Base-by-base conservation (phyloP, 2,113 vertebrate species). In the Rhagologus leucostigma region DNA sequence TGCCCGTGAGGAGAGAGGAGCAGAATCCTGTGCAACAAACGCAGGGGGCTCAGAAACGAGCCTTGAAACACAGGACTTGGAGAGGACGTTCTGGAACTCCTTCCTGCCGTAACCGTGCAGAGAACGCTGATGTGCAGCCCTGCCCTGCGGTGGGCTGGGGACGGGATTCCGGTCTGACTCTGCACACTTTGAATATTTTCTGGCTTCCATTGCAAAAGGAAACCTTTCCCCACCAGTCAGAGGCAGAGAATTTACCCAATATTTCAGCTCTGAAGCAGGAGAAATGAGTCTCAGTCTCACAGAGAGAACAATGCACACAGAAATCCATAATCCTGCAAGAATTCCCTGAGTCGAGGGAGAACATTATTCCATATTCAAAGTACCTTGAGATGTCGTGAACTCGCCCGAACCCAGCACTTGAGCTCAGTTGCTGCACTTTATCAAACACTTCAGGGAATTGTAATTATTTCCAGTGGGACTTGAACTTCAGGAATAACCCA, bases 351-450 rank as follows among this genome's bases (percentile, higher is more conserved):
- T 6, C 10, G 12, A 82, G 50, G 27, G 23, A 78, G 27, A 37
- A 21, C 23, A 10, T 85, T 9, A 13, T 30, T 65, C 30, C 19
- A 3, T 9, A 26, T 33, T 42, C 64, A 52, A 2, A 69, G 47
- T 2, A 13, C 44, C 20, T 7, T 1, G 30, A 33, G 68, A 22
- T 50, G 52, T 7, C 52, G 10, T 1, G 24, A 35, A 8, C 33
- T 14, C 6, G 0, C 27, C 37, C 49, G 17, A 18, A 18, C 8
- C 2, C 37, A 56, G 53, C 46, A 8, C 33, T 15, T 8, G 59
- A 65, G 64, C 65, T 52, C 30, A 11, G 20, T 0, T 41, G 33
- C 59, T 94, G 62, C 1, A 1, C 32, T 52, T 65, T 3, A 46
- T 22, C 77, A 11, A 11, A 13, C 27, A 5, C 30, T 18, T 32